phyloP scores from a whole-genome alignment of 2,113 vertebrate genomes.

The Syrmaticus mikado region DNA sequence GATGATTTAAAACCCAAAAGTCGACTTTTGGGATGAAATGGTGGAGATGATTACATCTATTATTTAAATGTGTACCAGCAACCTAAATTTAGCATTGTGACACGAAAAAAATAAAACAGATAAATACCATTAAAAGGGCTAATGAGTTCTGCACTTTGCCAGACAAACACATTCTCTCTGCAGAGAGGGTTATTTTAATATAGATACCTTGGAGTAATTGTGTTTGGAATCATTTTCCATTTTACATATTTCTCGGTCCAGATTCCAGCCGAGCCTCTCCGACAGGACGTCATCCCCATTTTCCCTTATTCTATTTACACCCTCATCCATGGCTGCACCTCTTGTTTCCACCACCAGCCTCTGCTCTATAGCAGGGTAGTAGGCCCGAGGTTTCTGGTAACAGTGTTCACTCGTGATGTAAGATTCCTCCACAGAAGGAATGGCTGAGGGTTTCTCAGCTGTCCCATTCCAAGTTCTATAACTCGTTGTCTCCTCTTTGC shows the following conservation, averaged over 20 bases:
- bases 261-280: slow-evolving; percentile 83
- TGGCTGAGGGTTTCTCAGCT: slow-evolving; percentile 71
- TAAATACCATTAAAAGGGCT: background rate
- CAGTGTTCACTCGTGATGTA: slow-evolving; percentile 98
- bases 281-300: slow-evolving; percentile 86
- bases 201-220: slow-evolving; percentile 82
- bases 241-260: slow-evolving; percentile 83
- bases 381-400: slow-evolving; percentile 95
- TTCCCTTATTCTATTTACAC: slow-evolving; percentile 83
- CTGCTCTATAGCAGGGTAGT: slow-evolving; percentile 93
- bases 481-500: slow-evolving; percentile 73
- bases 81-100: background rate
- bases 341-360: slow-evolving; percentile 92
- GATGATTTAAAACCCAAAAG: background rate
- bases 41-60: background rate
- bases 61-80: background rate
- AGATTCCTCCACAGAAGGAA: slow-evolving; percentile 87
- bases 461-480: slow-evolving; percentile 83
- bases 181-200: background rate
- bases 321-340: slow-evolving; percentile 86
- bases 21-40: background rate
- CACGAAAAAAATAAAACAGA: background rate
- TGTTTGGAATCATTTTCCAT: slow-evolving; percentile 73
- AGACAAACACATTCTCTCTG: background rate
- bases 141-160: background rate